These are phyloP conservation scores for Thermophis baileyi DNA, from an alignment of 2,113 vertebrate genomes.

Conservation along the genomic window DNA sequence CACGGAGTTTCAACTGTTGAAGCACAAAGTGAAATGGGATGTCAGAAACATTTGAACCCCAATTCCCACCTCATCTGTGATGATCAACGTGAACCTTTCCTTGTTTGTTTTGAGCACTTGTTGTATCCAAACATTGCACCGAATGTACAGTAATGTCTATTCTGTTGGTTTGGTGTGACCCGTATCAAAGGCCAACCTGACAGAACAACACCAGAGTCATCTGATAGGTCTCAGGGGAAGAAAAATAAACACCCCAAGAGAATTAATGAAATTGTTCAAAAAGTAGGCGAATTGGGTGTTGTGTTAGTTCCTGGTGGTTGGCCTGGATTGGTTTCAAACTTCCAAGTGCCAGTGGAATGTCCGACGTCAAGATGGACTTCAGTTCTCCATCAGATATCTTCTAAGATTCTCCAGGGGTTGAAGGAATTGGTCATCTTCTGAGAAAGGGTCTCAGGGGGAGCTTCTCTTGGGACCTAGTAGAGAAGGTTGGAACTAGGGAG, in stretches of 20 bases:
- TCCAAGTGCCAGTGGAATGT: neutral
- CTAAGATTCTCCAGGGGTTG: neutral
- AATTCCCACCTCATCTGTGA: neutral
- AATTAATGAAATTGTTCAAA: neutral
- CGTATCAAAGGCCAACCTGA: neutral
- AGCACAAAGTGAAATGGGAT: neutral
- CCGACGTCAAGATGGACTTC: neutral
- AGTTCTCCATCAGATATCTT: neutral
- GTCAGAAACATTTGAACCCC: neutral
- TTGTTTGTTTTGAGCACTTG: neutral
- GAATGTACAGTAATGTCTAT: neutral
- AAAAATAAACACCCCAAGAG: neutral
- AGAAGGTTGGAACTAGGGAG: neutral
- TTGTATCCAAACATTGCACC: neutral
- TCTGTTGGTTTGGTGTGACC: neutral
- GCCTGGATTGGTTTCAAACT: neutral
- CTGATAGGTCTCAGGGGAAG: neutral
- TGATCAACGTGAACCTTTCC: neutral
- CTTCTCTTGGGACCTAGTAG: neutral
- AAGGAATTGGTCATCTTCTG: neutral
- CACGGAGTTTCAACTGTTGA: neutral
- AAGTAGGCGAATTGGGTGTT: neutral
- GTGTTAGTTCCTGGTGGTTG: neutral
- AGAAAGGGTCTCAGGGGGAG: neutral
- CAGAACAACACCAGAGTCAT: neutral